phyloP scores from a whole-genome alignment of 2,888 invertebrate species.

The Neuroscelio doddi region DNA sequence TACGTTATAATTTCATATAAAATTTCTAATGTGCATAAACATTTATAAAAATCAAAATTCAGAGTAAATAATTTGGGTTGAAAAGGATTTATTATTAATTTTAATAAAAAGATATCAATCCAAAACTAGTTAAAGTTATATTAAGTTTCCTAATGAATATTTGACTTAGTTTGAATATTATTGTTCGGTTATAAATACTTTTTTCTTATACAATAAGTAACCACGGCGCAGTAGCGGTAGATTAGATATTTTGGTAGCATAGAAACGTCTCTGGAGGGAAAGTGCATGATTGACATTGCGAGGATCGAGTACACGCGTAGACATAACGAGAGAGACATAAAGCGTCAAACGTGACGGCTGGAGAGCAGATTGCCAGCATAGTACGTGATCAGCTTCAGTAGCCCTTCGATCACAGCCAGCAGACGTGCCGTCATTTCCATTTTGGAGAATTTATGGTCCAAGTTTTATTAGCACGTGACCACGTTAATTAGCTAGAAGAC shows the following conservation, averaged over 20 bases:
- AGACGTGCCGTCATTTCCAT: constrained; percentile 57
- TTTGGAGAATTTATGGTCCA: constrained; percentile 54
- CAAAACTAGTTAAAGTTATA: no score
- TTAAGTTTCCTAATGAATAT: no score
- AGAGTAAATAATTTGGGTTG: no score
- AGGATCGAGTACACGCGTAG: constrained; percentile 43
- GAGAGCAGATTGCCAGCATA: constrained; percentile 55
- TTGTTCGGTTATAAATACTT: no score
- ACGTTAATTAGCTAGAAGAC: constrained; percentile 47
- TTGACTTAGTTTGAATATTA: no score
- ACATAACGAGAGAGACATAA: constrained; percentile 58
- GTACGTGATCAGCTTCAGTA: constrained; percentile 61
- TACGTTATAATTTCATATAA: no score
- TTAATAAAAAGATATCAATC: no score
- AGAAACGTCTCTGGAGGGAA: constrained; percentile 31
- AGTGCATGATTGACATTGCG: constrained; percentile 41
- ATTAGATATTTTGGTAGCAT: constrained; percentile 31
- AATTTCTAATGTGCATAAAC: no score
- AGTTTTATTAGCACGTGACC: constrained; percentile 53
- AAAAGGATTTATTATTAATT: no score
- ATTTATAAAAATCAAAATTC: no score
- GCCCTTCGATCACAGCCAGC: constrained; percentile 35
- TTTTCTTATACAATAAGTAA: no score
- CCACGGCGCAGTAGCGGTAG: no score
- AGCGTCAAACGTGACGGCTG: constrained; percentile 61